Evolutionary conservation across 2,113 vertebrate genomes (phyloP).

Genomic region (Conger conger): DNA sequence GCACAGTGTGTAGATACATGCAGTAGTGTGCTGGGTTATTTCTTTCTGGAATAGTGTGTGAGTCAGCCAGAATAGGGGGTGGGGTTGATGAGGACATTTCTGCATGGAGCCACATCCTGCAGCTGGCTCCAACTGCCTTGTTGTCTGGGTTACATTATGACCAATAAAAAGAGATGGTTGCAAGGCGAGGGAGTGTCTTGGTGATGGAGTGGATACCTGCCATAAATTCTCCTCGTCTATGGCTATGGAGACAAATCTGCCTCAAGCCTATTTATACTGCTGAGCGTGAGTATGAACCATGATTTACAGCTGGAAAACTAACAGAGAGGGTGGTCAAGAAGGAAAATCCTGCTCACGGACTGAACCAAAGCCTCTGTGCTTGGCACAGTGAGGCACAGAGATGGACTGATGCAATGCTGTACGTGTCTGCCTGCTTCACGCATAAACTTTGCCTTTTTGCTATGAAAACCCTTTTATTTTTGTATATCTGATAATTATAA

Average conservation of each 20-base stretch:
- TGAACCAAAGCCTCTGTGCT: neutral
- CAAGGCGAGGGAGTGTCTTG: neutral
- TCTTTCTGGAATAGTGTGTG: neutral
- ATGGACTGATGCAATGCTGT: neutral
- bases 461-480: neutral
- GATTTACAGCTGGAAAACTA: constrained; percentile 2
- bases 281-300: neutral
- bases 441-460: neutral
- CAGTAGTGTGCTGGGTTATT: neutral
- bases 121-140: neutral
- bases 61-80: neutral
- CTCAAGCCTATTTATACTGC: neutral
- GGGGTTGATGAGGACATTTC: neutral
- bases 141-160: neutral
- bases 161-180: neutral
- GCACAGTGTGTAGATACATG: neutral
- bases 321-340: constrained; percentile 2
- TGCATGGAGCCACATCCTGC: neutral
- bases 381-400: neutral
- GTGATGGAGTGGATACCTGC: neutral
- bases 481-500: neutral
- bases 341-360: neutral
- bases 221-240: neutral
- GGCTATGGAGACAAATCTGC: neutral
- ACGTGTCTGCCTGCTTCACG: neutral